Conservation (phyloP, 2,113 vertebrate species). For the Climacteris rufus region DNA sequence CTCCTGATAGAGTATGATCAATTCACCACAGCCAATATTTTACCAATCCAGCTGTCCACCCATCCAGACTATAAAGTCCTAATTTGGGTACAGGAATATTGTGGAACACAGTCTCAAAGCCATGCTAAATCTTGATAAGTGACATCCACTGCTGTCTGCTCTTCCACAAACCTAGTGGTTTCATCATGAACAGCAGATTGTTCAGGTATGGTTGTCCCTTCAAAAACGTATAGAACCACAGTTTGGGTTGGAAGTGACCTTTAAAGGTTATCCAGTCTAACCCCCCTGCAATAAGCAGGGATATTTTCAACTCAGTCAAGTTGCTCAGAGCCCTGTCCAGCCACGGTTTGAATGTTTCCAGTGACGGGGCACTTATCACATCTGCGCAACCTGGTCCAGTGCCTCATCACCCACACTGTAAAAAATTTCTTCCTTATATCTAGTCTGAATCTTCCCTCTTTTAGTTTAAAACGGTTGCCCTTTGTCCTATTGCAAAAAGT, state of each 20-base stretch:
- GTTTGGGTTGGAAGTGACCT: background rate
- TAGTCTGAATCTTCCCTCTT: background rate
- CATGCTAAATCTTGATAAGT: background rate
- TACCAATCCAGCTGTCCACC: background rate
- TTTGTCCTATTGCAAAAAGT: fast-evolving
- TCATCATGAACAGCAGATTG: background rate
- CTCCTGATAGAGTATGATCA: background rate
- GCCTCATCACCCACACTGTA: background rate
- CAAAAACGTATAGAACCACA: background rate
- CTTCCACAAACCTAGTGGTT: background rate
- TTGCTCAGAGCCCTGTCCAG: background rate
- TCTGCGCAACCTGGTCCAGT: background rate
- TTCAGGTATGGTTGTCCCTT: background rate
- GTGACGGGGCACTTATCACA: background rate
- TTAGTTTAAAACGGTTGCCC: background rate
- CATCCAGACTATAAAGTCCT: background rate
- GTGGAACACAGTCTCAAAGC: background rate
- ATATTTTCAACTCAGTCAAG: background rate
- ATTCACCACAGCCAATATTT: background rate
- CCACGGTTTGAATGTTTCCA: background rate
- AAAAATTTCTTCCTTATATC: background rate
- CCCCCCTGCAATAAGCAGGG: background rate
- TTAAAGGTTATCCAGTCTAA: background rate
- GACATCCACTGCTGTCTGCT: background rate
- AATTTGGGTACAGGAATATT: background rate